Evolutionary conservation across 2,888 invertebrate genomes (phyloP).

Genomic region (Cephus pygmeus): DNA sequence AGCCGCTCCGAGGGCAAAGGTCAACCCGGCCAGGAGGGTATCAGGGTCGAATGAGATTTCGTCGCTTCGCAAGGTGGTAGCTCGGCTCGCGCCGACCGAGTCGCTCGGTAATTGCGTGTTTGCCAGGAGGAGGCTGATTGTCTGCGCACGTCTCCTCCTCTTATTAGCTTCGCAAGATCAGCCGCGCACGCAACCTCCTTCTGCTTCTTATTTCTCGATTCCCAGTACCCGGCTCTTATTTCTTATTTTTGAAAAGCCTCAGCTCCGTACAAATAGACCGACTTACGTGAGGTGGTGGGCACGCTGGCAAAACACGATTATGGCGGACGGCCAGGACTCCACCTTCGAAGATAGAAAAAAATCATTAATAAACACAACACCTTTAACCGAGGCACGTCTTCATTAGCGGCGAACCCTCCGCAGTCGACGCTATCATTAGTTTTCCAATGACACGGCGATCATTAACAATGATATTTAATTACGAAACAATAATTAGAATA

Average conservation of each 20-base stretch:
- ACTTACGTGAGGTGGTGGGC: too few species aligned
- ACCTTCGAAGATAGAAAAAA: not conserved
- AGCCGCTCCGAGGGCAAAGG: too few species aligned
- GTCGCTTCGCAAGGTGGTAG: slow-evolving; percentile 44
- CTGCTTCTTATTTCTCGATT: not conserved
- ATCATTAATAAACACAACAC: slow-evolving; percentile 48
- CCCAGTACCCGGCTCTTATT: not conserved
- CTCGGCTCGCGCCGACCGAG: slow-evolving; percentile 34
- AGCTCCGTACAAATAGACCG: too few species aligned
- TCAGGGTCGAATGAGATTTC: slow-evolving; percentile 29
- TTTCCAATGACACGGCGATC: slow-evolving; percentile 41
- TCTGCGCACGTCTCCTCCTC: slow-evolving; percentile 26
- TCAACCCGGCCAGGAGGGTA: not conserved
- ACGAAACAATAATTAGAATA: slow-evolving; percentile 28
- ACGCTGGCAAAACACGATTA: not conserved
- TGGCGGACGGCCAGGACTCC: not conserved
- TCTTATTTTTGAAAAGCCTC: too few species aligned
- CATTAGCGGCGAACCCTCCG: slow-evolving; percentile 36
- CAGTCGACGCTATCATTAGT: slow-evolving; percentile 34
- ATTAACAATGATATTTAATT: slow-evolving; percentile 51
- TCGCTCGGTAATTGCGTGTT: slow-evolving; percentile 49
- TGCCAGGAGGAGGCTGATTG: slow-evolving; percentile 38
- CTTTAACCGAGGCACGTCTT: slow-evolving; percentile 45
- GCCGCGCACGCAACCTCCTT: slow-evolving; percentile 22
- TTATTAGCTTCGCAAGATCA: slow-evolving; percentile 55